Evolutionary conservation across 2,797 vertebrate genomes (phyloP), one percentile per base, ranked within the genome.

Genomic region (Tachyglossus aculeatus): DNA sequence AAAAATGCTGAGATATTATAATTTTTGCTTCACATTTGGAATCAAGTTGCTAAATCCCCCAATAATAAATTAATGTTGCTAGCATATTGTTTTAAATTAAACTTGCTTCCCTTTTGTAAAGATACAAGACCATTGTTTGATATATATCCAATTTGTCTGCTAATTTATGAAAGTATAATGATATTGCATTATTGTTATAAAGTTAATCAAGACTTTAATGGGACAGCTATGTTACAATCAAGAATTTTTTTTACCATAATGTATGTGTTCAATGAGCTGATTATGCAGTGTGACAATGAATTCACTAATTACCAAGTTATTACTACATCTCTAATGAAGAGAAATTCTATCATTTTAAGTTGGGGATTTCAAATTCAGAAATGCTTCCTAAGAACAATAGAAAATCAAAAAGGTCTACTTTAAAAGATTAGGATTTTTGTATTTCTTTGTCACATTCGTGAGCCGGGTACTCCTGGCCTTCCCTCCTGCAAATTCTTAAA

Each of bases 161-260:
- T 90, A 85, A 90, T 90, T 89, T 88, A 83, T 84, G 77, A 86
- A 89, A 86, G 56, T 62, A 76, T 88, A 87, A 84, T 72, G 76
- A 82, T 85, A 80, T 74, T 80, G 51, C 41, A 74, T 89, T 88
- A 86, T 87, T 91, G 55, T 80, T 88, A 81, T 78, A 82, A 90
- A 91, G 83, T 89, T 91, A 90, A 91, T 91, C 86, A 88, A 85
- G 81, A 88, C 74, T 88, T 91, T 90, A 91, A 90, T 89, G 71
- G 86, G 84, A 88, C 70, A 85, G 45, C 56, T 88, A 85, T 74
- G 67, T 77, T 85, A 79, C 61, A 85, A 75, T 48, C 76, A 76
- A 85, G 66, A 43, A 58, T 54, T 74, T 78, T 84, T 45, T 80
- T 83, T 78, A 63, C 65, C 82, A 76, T 81, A 88, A 87, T 78